Conservation (phyloP, 2,888 invertebrate genomes). For the Leucophora obtusa region DNA sequence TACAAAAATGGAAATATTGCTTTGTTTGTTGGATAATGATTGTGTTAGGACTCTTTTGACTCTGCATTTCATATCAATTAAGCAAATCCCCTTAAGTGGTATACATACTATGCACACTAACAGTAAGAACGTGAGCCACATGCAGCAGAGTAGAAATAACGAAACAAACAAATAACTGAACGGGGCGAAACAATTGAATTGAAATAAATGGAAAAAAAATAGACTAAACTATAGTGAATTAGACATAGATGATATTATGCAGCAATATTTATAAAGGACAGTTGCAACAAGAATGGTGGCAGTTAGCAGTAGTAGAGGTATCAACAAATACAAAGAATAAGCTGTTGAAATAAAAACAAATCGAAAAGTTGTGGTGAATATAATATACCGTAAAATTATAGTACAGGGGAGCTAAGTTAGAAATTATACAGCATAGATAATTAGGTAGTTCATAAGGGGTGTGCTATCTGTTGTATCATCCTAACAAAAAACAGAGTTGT, state of each 20-base stretch:
- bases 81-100: conserved; percentile 75
- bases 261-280: conserved; percentile 2
- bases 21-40: conserved; percentile 27
- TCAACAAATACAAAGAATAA: not conserved
- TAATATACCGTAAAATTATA: too few relatives aligned
- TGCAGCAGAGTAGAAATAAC: conserved; percentile 18
- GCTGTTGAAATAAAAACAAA: too few relatives aligned
- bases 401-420: too few relatives aligned
- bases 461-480: too few relatives aligned
- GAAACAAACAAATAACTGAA: not conserved
- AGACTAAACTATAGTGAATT: not conserved
- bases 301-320: not conserved
- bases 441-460: too few relatives aligned
- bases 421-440: too few relatives aligned
- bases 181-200: too few relatives aligned
- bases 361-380: too few relatives aligned
- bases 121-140: conserved; percentile 10
- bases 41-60: conserved; percentile 60
- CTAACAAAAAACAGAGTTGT: too few relatives aligned
- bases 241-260: conserved; percentile 4
- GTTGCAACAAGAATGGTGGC: not conserved
- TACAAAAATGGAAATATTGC: conserved; percentile 9
- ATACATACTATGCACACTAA: conserved; percentile 28
- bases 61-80: conserved; percentile 73
- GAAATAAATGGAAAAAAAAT: not conserved